Percentiles rank a stretch among this genome's conserved stretches.
These are phyloP conservation scores for Daubentonia madagascariensis DNA, from an alignment of 2,113 vertebrate species.

Conservation along the genomic window DNA sequence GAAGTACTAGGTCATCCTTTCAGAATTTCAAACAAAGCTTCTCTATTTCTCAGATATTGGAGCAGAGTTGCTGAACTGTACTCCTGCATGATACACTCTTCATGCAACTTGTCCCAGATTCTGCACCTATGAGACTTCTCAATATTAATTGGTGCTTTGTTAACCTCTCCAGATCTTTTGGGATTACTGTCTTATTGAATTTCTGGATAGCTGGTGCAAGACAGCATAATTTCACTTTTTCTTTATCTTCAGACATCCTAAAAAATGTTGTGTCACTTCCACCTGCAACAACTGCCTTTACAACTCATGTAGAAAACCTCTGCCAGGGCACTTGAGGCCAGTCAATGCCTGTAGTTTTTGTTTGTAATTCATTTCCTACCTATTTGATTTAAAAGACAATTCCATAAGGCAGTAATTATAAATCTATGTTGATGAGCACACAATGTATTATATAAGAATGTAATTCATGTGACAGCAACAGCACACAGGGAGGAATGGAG, in stretches of 20 bases:
- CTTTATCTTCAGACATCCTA: slow-evolving; percentile 92
- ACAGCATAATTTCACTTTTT: slow-evolving; percentile 92
- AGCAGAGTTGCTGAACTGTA: too few relatives aligned
- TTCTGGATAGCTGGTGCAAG: slow-evolving; percentile 95
- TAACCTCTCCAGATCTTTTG: slow-evolving; percentile 96
- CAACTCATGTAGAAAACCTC: slow-evolving; percentile 65
- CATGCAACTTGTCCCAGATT: too few relatives aligned
- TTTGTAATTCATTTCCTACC: background rate
- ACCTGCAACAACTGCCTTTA: slow-evolving; percentile 51
- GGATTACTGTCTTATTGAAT: slow-evolving; percentile 96
- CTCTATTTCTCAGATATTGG: too few relatives aligned
- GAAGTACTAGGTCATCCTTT: too few relatives aligned
- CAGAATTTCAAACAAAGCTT: too few relatives aligned
- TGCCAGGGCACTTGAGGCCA: too few relatives aligned
- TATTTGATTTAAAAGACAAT: background rate
- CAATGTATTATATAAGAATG: background rate
- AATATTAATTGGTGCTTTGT: slow-evolving; percentile 97
- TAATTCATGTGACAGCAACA: background rate
- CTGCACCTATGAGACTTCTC: slow-evolving; percentile 84
- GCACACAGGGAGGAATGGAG: background rate
- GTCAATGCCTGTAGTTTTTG: background rate
- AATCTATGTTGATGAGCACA: background rate
- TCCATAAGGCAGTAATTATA: background rate
- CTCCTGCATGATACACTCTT: too few relatives aligned
- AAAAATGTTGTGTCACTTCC: slow-evolving; percentile 50